Evolutionary conservation across 1,140 invertebrate genomes (phyloP).

Genomic region (Diprion similis): DNA sequence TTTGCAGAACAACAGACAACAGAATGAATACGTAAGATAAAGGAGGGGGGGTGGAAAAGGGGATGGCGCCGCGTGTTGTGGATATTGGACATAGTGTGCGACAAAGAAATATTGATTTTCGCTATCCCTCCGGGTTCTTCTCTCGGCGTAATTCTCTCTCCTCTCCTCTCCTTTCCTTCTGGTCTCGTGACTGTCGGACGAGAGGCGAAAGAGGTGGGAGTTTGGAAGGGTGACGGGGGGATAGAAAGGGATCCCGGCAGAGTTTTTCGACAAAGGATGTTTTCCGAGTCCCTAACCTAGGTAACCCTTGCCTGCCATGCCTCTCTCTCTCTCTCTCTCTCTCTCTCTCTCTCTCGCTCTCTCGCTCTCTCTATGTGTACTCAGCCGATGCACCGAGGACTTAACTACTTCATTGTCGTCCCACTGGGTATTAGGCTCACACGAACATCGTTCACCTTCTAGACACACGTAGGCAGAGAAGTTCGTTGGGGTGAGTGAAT

Average conservation of each 20-base stretch:
- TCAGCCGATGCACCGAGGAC: conserved; percentile 52
- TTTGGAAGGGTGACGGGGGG: too few relatives aligned
- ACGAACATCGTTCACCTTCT: too few relatives aligned
- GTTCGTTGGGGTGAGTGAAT: too few relatives aligned
- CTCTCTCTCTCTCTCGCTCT: conserved; percentile 32
- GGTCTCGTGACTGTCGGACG: conserved; percentile 45
- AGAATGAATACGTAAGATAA: too few relatives aligned
- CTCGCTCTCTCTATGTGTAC: conserved; percentile 44
- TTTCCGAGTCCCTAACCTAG: conserved; percentile 61
- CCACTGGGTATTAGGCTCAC: conserved; percentile 42
- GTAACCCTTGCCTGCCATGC: conserved; percentile 56
- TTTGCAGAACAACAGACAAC: too few relatives aligned
- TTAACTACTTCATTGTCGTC: conserved; percentile 57
- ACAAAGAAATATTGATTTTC: too few relatives aligned
- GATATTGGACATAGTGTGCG: too few relatives aligned
- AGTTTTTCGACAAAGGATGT: conserved; percentile 60
- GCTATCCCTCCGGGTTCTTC: conserved; percentile 5
- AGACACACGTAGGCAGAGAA: too few relatives aligned
- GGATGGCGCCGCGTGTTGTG: too few relatives aligned
- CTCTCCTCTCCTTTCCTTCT: conserved; percentile 29
- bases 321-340: conserved; percentile 34
- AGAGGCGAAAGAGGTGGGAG: not conserved
- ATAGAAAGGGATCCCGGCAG: conserved; percentile 52
- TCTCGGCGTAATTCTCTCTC: conserved; percentile 37
- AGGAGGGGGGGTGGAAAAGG: too few relatives aligned